Percentiles rank a stretch among this genome's conserved stretches.
Evolutionary conservation across 2,113 vertebrate genomes (phyloP).

Genomic region (Mungos mungo): DNA sequence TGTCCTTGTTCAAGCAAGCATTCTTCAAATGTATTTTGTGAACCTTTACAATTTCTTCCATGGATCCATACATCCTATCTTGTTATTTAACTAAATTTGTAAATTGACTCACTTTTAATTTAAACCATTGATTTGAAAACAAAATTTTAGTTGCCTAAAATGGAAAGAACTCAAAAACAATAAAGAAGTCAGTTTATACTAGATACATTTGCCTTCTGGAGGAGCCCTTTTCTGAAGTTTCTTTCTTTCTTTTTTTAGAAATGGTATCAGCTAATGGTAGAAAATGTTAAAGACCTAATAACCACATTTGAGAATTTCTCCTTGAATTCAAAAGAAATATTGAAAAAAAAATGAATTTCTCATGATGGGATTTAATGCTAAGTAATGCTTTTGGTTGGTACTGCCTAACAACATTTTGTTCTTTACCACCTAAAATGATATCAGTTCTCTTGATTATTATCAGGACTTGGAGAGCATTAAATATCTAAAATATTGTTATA

Average conservation of each 20-base stretch:
- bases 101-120: slow-evolving; percentile 17
- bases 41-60: not conserved
- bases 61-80: not conserved
- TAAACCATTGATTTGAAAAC: not conserved
- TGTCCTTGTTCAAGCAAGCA: not conserved
- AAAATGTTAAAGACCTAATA: not conserved
- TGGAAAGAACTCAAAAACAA: not conserved
- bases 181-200: not conserved
- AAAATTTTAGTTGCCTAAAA: not conserved
- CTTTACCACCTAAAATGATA: not conserved
- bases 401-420: not conserved
- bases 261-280: not conserved
- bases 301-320: not conserved
- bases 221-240: not conserved
- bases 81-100: not conserved
- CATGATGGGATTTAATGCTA: not conserved
- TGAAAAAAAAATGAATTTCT: not conserved
- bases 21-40: not conserved
- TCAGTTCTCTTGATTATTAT: not conserved
- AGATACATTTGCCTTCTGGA: not conserved
- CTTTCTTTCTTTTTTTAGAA: not conserved
- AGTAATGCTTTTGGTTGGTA: not conserved
- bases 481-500: not conserved
- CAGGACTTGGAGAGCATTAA: not conserved
- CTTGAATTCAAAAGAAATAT: not conserved